Evolutionary conservation across 2,113 vertebrate genomes (phyloP).

Genomic region (Tragulus kanchil): DNA sequence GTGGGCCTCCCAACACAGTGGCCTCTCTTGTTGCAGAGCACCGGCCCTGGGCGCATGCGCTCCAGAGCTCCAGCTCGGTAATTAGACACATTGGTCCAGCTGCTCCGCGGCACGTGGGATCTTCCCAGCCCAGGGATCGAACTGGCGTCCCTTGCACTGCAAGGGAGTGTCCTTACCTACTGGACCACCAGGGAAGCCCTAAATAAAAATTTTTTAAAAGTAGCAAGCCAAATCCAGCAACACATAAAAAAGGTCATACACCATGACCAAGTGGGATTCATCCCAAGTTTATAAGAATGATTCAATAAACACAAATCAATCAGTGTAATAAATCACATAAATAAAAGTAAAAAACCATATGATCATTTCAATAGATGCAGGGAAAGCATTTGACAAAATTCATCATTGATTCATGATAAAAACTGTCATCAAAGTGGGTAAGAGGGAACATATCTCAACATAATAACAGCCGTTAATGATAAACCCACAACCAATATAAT

Average conservation of each 20-base stretch:
- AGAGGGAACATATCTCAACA: neutral
- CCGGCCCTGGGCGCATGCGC: too few relatives aligned
- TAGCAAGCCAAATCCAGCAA: neutral
- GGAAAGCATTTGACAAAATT: neutral
- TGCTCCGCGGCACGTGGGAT: too few relatives aligned
- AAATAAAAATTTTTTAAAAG: too few relatives aligned
- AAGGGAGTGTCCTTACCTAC: too few relatives aligned
- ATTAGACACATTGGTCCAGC: too few relatives aligned
- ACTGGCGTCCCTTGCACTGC: too few relatives aligned
- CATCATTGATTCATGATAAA: neutral
- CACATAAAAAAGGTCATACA: too few relatives aligned
- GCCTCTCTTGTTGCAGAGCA: too few relatives aligned
- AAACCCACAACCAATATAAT: neutral
- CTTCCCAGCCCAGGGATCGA: too few relatives aligned
- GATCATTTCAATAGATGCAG: neutral
- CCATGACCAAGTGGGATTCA: neutral
- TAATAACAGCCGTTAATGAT: neutral
- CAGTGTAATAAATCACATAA: neutral
- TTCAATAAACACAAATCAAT: neutral
- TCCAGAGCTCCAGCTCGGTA: too few relatives aligned
- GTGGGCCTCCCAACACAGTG: too few relatives aligned
- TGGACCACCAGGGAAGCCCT: too few relatives aligned
- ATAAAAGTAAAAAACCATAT: neutral
- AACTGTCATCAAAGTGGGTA: neutral
- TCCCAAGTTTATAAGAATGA: neutral